Base-by-base conservation (phyloP, 2,113 vertebrate genomes). In the Halcyon senegalensis region DNA sequence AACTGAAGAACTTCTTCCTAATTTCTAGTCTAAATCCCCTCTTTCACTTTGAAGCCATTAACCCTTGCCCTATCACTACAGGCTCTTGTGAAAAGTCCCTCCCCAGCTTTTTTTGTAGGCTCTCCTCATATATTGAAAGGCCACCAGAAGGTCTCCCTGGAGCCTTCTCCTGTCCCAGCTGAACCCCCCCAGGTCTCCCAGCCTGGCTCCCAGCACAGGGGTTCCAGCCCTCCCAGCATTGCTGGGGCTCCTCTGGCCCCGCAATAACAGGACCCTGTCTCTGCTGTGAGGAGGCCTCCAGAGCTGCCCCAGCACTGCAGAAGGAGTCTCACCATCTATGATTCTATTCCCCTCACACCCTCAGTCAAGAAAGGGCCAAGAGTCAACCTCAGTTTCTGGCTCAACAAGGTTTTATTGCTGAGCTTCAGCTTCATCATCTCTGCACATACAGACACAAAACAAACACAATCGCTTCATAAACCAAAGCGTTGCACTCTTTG, bases 351-450 rank as follows among this genome's bases (percentile, higher is more conserved):
- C 21, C 23, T 33, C 66, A 16, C 23, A 68, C 31, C 55, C 41
- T 12, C 53, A 5, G 18, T 13, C 11, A 55, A 84, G 2, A 18
- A 69, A 5, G 11, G 11, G 10, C 14, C 14, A 7, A 6, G 13
- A 69, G 39, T 2, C 84, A 18, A 9, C 10, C 1, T 5, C 27
- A 18, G 25, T 37, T 35, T 68, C 15, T 7, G 5, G 19, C 48
- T 48, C 35, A 24, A 5, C 1, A 2, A 17, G 16, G 1, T 67
- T 97, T 97, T 97, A 93, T 96, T 96, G 28, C 21, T 16, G 53
- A 14, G 23, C 16, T 69, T 12, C 51, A 13, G 68, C 83, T 44
- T 0, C 7, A 66, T 56, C 27, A 15, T 31, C 28, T 30, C 37
- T 1, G 14, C 50, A 43, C 28, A 1, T 9, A 8, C 21, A 2